Evolutionary conservation across 2,888 invertebrate genomes (phyloP).

Genomic region (Barypeithes pellucidus): DNA sequence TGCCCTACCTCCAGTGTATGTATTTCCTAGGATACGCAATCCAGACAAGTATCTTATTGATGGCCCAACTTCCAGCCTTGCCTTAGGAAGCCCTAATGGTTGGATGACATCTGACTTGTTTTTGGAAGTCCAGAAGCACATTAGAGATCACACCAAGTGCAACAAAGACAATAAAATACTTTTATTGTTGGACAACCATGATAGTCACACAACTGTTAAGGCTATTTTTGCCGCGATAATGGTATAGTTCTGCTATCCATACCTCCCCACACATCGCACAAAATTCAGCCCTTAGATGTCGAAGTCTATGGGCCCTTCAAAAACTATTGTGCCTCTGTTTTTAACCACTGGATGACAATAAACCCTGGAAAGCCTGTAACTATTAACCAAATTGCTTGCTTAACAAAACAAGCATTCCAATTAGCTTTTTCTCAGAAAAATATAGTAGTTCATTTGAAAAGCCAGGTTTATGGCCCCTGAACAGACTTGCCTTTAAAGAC

Average conservation of each 20-base stretch:
- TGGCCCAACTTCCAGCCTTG: constrained; percentile 33
- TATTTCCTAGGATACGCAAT: constrained; percentile 25
- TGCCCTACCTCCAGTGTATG: constrained; percentile 21
- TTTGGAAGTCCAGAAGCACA: constrained; percentile 49
- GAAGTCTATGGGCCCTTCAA: too few relatives aligned
- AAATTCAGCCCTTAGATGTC: too few relatives aligned
- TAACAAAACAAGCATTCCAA: constrained; percentile 51
- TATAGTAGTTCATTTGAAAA: constrained; percentile 25
- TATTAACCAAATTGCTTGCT: constrained; percentile 50
- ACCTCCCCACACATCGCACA: too few relatives aligned
- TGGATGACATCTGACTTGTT: constrained; percentile 55
- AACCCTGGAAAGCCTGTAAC: constrained; percentile 61
- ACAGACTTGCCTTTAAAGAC: constrained; percentile 54
- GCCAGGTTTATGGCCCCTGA: constrained; percentile 57
- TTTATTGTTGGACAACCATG: constrained; percentile 61
- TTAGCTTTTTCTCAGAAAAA: constrained; percentile 36
- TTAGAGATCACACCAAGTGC: constrained; percentile 41
- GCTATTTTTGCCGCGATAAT: background rate
- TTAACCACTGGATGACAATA: constrained; percentile 53
- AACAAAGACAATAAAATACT: constrained; percentile 23
- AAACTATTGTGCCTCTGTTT: constrained; percentile 49
- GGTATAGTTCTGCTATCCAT: too few relatives aligned
- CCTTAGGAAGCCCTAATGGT: constrained; percentile 46
- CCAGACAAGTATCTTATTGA: constrained; percentile 25
- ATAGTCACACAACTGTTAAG: constrained; percentile 58